These are phyloP conservation scores for Ceratina japonica DNA, from an alignment of 1,140 invertebrate genomes.

Conservation along the genomic window DNA sequence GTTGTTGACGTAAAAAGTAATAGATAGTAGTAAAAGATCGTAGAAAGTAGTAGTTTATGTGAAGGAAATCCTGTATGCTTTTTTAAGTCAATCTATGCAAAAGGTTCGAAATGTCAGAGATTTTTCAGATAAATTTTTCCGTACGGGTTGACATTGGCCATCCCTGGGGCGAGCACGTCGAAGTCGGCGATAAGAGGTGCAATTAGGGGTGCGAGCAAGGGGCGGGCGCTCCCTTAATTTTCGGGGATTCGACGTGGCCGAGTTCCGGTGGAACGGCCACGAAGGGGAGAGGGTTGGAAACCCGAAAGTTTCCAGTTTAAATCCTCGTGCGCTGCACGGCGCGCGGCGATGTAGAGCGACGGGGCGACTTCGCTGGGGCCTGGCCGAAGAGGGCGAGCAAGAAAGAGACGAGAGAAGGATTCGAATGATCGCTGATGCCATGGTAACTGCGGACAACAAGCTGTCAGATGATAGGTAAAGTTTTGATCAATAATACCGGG, in stretches of 20 bases:
- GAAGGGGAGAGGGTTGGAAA: too few species aligned
- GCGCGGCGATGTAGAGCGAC: conserved; percentile 17
- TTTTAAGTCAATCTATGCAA: too few species aligned
- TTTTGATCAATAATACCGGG: conserved; percentile 79
- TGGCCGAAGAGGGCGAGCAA: conserved; percentile 38
- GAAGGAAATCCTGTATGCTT: too few species aligned
- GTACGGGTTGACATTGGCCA: conserved; percentile 5
- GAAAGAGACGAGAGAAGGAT: conserved; percentile 59
- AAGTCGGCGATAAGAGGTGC: conserved; percentile 40
- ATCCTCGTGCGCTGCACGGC: conserved; percentile 1
- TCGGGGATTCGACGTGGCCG: conserved; percentile 38
- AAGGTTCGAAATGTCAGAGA: too few species aligned
- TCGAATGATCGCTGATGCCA: conserved; percentile 75
- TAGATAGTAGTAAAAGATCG: too few species aligned
- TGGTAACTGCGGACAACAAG: conserved; percentile 79
- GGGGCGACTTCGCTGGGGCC: background rate
- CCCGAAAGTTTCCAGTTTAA: conserved; percentile 30
- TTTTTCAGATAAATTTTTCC: too few species aligned
- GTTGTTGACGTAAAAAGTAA: too few species aligned
- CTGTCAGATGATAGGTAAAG: conserved; percentile 79
- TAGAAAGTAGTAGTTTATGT: too few species aligned
- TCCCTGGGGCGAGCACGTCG: conserved; percentile 20
- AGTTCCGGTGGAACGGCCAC: conserved; percentile 16
- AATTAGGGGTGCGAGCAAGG: conserved; percentile 32
- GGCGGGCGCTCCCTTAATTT: conserved; percentile 39